Conservation (phyloP, 2,113 vertebrate genomes). For the Balaenoptera acutorostrata region DNA sequence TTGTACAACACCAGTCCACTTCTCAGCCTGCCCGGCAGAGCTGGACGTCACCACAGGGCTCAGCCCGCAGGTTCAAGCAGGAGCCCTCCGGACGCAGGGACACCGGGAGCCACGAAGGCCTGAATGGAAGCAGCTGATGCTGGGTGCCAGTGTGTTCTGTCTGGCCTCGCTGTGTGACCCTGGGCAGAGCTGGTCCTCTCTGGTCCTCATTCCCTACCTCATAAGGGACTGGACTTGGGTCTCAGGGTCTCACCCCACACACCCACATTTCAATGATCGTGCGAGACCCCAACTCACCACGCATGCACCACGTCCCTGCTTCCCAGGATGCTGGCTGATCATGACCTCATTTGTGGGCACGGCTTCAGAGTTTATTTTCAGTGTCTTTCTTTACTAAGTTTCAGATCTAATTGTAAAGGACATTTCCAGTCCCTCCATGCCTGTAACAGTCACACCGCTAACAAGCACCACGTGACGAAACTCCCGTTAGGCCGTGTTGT, state of each 20-base stretch:
- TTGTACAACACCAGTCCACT: accelerated
- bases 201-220: background rate
- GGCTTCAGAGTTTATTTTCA: background rate
- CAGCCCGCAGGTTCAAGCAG: background rate
- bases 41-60: accelerated
- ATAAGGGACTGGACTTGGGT: accelerated
- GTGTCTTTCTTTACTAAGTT: background rate
- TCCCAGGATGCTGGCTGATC: background rate
- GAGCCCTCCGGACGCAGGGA: background rate
- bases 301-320: accelerated
- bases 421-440: accelerated
- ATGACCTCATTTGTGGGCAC: accelerated
- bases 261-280: background rate
- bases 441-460: accelerated
- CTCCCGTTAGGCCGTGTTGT: accelerated
- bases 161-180: background rate
- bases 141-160: background rate
- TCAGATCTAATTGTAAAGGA: background rate
- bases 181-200: background rate
- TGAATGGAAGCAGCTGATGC: accelerated
- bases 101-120: accelerated
- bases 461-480: accelerated
- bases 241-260: background rate
- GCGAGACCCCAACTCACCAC: accelerated
- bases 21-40: background rate